phyloP scores from a whole-genome alignment of 2,113 vertebrate species.

The Channa argus region DNA sequence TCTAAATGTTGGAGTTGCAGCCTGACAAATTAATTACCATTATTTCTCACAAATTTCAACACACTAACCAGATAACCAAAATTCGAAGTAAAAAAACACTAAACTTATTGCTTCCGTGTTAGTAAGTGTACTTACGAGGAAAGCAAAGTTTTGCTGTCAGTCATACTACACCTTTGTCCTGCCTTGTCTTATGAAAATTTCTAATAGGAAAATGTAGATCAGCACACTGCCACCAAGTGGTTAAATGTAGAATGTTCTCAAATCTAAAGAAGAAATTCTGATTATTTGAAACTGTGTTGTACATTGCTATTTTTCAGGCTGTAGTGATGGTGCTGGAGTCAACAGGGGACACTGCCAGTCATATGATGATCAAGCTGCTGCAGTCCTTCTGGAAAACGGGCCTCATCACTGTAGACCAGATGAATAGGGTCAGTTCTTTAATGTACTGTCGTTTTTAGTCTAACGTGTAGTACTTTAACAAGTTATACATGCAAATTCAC shows the following conservation, averaged over 20 bases:
- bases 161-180: too few species aligned
- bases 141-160: too few species aligned
- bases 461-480: background rate
- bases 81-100: too few species aligned
- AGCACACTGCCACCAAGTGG: slow-evolving; percentile 44
- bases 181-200: background rate
- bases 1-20: background rate
- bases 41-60: background rate
- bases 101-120: too few species aligned
- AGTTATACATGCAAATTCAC: too few species aligned
- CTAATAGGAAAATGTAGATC: background rate
- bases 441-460: background rate
- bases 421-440: slow-evolving; percentile 85
- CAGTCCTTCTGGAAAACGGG: slow-evolving; percentile 88
- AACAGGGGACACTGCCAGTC: slow-evolving; percentile 81
- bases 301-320: slow-evolving; percentile 70
- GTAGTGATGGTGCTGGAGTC: slow-evolving; percentile 90
- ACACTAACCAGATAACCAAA: background rate
- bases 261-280: background rate
- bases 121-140: too few species aligned
- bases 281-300: background rate
- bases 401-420: slow-evolving; percentile 91
- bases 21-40: background rate
- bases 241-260: background rate
- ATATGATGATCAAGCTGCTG: slow-evolving; percentile 87